A percentile compares a stretch with the other conserved stretches of the same genome.
Conservation (phyloP, 2,797 vertebrate species). For the Thripadectes ignobilis region DNA sequence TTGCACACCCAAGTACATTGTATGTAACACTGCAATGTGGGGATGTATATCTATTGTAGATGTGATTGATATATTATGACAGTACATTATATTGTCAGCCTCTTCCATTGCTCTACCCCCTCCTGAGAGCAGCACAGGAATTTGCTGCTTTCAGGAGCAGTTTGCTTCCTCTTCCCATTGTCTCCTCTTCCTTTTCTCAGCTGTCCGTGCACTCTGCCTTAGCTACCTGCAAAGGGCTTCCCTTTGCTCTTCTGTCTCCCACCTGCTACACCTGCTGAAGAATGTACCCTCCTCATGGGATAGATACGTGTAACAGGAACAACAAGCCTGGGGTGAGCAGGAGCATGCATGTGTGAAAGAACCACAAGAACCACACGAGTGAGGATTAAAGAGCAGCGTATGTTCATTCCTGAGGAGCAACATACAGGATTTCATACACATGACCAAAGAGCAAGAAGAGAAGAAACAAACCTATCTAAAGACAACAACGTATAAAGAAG, state of each 20-base stretch:
- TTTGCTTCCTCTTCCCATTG: not conserved
- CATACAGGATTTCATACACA: not conserved
- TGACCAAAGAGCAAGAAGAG: not conserved
- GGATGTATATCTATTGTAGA: not conserved
- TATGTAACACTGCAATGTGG: too few species aligned
- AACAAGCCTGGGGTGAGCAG: not conserved
- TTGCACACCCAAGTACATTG: not conserved
- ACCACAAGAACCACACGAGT: accelerated
- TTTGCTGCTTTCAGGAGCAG: not conserved
- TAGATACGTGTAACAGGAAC: not conserved
- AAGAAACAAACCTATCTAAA: not conserved
- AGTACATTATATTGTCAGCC: not conserved
- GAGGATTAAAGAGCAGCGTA: not conserved
- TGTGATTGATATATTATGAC: not conserved
- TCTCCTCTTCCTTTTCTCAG: not conserved
- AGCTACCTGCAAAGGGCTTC: not conserved
- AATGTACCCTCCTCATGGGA: not conserved
- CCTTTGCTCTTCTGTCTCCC: not conserved
- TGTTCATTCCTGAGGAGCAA: not conserved
- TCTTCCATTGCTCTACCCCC: not conserved
- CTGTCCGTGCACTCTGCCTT: not conserved
- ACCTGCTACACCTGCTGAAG: not conserved
- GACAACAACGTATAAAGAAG: not conserved
- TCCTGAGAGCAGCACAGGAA: not conserved
- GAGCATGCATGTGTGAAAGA: not conserved